A percentile compares a stretch with the other conserved stretches of the same genome.
phyloP scores from a whole-genome alignment of 2,113 vertebrate genomes.

The Rissa tridactyla region DNA sequence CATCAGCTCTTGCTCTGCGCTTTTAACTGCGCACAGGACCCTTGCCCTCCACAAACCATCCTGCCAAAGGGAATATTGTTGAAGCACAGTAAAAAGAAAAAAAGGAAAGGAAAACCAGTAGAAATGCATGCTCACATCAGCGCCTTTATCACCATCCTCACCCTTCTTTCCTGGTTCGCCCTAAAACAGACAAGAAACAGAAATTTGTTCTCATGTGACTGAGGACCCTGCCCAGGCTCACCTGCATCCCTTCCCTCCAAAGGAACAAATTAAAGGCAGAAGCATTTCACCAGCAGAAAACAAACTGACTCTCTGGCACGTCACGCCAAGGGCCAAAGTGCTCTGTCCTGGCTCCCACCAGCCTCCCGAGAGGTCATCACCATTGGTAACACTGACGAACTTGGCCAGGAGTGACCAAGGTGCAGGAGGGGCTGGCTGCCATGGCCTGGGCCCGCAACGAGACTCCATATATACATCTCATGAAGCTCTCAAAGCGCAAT shows the following conservation, averaged over 20 bases:
- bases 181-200: conserved; percentile 68
- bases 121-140: conserved; percentile 70
- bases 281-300: background rate
- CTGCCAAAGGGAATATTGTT: background rate
- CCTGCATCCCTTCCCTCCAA: background rate
- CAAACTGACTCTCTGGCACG: background rate
- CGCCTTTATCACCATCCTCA: conserved; percentile 79
- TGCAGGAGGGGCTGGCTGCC: background rate
- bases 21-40: background rate
- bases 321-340: background rate
- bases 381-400: background rate
- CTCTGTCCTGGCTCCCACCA: background rate
- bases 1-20: background rate
- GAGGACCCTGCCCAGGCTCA: background rate
- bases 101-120: background rate
- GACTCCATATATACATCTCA: background rate
- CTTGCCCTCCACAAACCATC: background rate
- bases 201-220: background rate
- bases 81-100: background rate
- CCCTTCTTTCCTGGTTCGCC: conserved; percentile 83
- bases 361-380: background rate
- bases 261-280: background rate
- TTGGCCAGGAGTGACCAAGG: background rate
- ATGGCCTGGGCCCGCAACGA: background rate
- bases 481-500: background rate